phyloP scores from a whole-genome alignment of 92 coral and sea anemone species.

The Umimayanthus chanpuru region DNA sequence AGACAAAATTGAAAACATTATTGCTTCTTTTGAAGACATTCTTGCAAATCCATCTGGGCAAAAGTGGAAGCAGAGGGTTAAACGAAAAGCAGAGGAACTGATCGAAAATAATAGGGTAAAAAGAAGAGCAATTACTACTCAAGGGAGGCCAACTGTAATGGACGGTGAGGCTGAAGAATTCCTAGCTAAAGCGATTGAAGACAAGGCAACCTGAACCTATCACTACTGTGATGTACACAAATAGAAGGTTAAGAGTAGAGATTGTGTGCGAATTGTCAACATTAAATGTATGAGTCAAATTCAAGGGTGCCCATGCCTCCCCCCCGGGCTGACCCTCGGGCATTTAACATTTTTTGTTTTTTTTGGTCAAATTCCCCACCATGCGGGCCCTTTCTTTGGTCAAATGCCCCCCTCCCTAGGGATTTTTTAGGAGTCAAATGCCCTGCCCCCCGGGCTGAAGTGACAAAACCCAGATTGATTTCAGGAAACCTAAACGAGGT shows the following conservation, averaged over 20 bases:
- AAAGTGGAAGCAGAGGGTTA: slow-evolving; percentile 3
- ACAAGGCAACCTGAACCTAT: slow-evolving; percentile 42
- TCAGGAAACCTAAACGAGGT: too few species aligned
- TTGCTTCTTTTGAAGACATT: not conserved
- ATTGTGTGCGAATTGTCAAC: slow-evolving; percentile 28
- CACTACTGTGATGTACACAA: slow-evolving; percentile 36
- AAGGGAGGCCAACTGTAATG: slow-evolving; percentile 6
- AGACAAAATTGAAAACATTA: not conserved
- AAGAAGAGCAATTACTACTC: slow-evolving; percentile 3
- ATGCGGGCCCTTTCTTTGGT: too few species aligned
- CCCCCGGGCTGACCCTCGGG: too few species aligned
- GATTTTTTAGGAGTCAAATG: too few species aligned
- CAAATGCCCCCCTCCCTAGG: too few species aligned
- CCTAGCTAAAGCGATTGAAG: slow-evolving; percentile 33
- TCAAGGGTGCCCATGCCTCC: too few species aligned
- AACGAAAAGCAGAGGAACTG: slow-evolving; percentile 15
- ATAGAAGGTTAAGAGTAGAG: slow-evolving; percentile 20
- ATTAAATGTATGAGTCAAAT: too few species aligned
- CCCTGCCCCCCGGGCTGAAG: too few species aligned
- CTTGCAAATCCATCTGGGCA: not conserved
- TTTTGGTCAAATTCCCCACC: too few species aligned
- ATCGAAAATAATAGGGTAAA: not conserved
- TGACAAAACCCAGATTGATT: too few species aligned
- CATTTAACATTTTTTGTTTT: too few species aligned
- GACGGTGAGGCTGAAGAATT: slow-evolving; percentile 41